Evolutionary conservation across 2,888 invertebrate species (phyloP).

Genomic region (Ophion slaviceki): DNA sequence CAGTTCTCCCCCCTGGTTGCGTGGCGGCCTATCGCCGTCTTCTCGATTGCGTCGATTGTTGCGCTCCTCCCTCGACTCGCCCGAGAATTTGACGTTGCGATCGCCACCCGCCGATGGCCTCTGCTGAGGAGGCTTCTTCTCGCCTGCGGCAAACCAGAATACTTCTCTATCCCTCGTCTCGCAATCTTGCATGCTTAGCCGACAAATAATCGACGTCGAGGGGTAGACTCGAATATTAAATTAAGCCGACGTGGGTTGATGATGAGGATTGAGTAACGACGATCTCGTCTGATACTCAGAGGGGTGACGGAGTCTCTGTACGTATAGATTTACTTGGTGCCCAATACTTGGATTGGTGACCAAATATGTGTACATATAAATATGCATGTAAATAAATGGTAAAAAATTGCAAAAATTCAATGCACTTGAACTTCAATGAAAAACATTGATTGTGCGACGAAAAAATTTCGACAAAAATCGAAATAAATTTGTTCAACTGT

Average conservation of each 20-base stretch:
- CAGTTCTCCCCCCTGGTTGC: slow-evolving; percentile 75
- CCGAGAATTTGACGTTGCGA: slow-evolving; percentile 85
- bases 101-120: slow-evolving; percentile 78
- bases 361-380: neutral
- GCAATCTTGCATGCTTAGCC: neutral
- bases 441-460: neutral
- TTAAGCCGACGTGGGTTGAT: no score
- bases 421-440: neutral
- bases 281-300: neutral
- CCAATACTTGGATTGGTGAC: neutral
- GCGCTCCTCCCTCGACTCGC: slow-evolving; percentile 89
- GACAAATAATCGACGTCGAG: no score
- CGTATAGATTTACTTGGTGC: neutral
- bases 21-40: slow-evolving; percentile 80
- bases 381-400: neutral
- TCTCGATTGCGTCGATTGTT: slow-evolving; percentile 89
- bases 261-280: no score
- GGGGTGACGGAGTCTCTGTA: neutral
- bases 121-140: slow-evolving; percentile 81
- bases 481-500: slow-evolving; percentile 27
- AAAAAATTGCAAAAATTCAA: neutral
- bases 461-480: neutral
- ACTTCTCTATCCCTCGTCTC: neutral
- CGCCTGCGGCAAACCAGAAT: slow-evolving; percentile 79
- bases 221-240: no score